Conservation (phyloP, 2,113 vertebrate species). For the Toxotes jaculatrix region DNA sequence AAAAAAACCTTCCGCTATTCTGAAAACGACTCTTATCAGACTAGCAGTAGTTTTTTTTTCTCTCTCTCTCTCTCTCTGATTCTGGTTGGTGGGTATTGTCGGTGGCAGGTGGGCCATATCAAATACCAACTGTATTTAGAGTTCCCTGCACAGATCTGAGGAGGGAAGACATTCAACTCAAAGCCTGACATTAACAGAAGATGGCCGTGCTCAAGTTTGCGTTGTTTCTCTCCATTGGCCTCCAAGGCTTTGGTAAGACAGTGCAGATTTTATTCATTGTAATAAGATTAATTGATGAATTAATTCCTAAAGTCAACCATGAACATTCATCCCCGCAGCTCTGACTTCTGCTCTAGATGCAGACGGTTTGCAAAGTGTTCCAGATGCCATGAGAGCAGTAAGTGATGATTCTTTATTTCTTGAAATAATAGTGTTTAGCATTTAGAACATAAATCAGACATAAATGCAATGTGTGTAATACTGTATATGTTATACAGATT, state of each 20-base stretch:
- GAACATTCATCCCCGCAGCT: conserved; percentile 55
- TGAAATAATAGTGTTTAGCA: background rate
- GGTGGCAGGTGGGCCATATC: background rate
- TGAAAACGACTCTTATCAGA: conserved; percentile 20
- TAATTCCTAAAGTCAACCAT: background rate
- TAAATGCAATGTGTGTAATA: background rate
- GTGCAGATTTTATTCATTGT: background rate
- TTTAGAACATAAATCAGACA: background rate
- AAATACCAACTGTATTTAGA: conserved; percentile 47
- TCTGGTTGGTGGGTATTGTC: conserved; percentile 21
- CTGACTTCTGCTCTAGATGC: conserved; percentile 33
- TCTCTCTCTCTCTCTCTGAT: background rate
- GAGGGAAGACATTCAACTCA: background rate
- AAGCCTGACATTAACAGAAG: background rate
- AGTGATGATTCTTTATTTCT: conserved; percentile 30
- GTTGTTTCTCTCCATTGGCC: conserved; percentile 60
- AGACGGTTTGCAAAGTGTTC: conserved; percentile 27
- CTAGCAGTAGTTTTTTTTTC: background rate
- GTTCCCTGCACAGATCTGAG: conserved; percentile 16
- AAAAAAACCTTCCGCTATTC: conserved; percentile 13
- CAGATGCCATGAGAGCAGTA: conserved; percentile 31
- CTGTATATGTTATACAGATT: background rate
- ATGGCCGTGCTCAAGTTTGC: conserved; percentile 67
- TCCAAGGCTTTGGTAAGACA: conserved; percentile 72
- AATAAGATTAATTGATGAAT: background rate